Conservation (phyloP, 2,888 invertebrate species). For the Sesamia inferens region DNA sequence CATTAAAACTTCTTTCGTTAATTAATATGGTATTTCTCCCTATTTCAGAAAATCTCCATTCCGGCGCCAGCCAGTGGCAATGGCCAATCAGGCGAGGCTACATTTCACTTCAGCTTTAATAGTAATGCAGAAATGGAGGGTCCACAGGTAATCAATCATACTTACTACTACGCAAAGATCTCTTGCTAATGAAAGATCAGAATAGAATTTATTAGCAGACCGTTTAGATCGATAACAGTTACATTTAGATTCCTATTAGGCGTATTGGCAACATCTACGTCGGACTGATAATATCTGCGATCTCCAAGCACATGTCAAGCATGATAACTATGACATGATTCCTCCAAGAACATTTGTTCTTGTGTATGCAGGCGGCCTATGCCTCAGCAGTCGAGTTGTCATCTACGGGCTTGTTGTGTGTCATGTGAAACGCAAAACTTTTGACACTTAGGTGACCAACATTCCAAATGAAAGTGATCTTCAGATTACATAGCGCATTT, state of each 20-base stretch:
- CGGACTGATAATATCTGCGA: slow-evolving; percentile 40
- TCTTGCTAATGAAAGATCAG: background rate
- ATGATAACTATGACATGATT: slow-evolving; percentile 44
- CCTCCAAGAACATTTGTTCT: slow-evolving; percentile 38
- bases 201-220: background rate
- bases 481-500: background rate
- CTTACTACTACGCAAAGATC: too few relatives aligned
- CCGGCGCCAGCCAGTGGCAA: slow-evolving; percentile 91
- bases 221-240: slow-evolving; percentile 16
- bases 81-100: slow-evolving; percentile 86
- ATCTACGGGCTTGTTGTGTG: slow-evolving; percentile 21
- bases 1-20: background rate
- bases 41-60: slow-evolving; percentile 93
- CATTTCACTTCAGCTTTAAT: slow-evolving; percentile 95
- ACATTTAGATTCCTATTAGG: slow-evolving; percentile 29
- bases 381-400: slow-evolving; percentile 21
- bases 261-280: slow-evolving; percentile 42
- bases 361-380: slow-evolving; percentile 22
- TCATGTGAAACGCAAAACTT: slow-evolving; percentile 17
- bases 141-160: slow-evolving; percentile 88
- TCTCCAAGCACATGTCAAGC: slow-evolving; percentile 34
- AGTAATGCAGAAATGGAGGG: slow-evolving; percentile 95
- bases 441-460: slow-evolving; percentile 22
- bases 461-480: slow-evolving; percentile 25
- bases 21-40: slow-evolving; percentile 63